These are phyloP conservation scores for Coenobita brevimanus DNA, from an alignment of 1,140 invertebrate species.

Conservation along the genomic window DNA sequence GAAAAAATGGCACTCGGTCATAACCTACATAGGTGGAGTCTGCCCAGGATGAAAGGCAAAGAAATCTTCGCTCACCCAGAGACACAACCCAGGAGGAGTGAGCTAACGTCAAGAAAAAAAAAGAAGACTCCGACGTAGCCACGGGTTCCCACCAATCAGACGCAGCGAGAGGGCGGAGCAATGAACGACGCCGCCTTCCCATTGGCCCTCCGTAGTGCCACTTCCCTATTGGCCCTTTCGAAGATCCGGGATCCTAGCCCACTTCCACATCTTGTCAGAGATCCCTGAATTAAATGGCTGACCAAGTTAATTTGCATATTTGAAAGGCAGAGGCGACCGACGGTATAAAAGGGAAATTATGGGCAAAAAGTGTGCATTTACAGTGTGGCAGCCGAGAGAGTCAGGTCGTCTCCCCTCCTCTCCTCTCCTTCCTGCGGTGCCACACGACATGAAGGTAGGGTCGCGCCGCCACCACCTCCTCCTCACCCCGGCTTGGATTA, in stretches of 20 bases:
- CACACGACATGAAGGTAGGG: conserved; percentile 36
- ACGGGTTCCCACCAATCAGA: conserved; percentile 37
- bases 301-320: conserved; percentile 64
- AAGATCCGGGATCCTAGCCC: conserved; percentile 59
- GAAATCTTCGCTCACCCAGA: conserved; percentile 1
- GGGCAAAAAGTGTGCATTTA: conserved; percentile 57
- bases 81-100: conserved; percentile 11
- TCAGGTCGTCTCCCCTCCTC: not conserved
- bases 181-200: not conserved
- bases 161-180: conserved; percentile 20
- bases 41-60: not conserved
- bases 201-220: conserved; percentile 51
- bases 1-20: conserved; percentile 9
- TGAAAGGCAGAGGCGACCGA: conserved; percentile 47
- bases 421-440: not conserved
- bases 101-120: conserved; percentile 29
- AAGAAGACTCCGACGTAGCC: not conserved
- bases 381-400: conserved; percentile 42
- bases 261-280: conserved; percentile 58
- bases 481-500: conserved; percentile 17
- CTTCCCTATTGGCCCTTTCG: conserved; percentile 48
- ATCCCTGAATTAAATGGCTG: conserved; percentile 62
- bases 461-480: not conserved
- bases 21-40: not conserved
- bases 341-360: conserved; percentile 57